Conservation (phyloP, 1,140 invertebrate species). For the Heliconius hewitsoni region DNA sequence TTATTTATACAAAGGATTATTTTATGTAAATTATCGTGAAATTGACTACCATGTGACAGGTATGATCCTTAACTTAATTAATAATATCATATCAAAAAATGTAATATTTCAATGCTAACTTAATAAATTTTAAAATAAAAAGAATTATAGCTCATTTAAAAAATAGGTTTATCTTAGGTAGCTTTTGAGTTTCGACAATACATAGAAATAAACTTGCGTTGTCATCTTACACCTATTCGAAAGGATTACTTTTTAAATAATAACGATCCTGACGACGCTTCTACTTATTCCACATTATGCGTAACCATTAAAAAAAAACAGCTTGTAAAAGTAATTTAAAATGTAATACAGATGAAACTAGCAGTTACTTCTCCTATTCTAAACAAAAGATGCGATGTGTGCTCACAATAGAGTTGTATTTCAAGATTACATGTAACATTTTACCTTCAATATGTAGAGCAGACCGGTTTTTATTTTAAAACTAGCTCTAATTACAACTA, state of each 20-base stretch:
- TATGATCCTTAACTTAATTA: background rate
- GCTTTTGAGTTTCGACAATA: too few relatives aligned
- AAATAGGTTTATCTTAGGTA: too few relatives aligned
- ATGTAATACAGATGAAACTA: background rate
- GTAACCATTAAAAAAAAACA: background rate
- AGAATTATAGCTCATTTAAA: too few relatives aligned
- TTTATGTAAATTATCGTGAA: background rate
- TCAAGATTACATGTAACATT: constrained; percentile 2
- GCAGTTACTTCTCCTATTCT: background rate
- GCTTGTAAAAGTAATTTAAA: background rate
- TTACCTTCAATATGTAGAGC: constrained; percentile 21
- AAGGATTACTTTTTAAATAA: too few relatives aligned
- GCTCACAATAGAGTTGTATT: constrained; percentile 11
- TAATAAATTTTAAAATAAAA: too few relatives aligned
- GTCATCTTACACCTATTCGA: too few relatives aligned
- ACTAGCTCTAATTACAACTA: constrained; percentile 1
- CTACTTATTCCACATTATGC: background rate
- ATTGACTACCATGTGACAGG: background rate
- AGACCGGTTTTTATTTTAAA: constrained; percentile 2
- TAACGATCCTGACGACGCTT: too few relatives aligned
- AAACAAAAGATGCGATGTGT: constrained; percentile 10
- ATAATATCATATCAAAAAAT: background rate
- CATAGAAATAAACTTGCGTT: too few relatives aligned
- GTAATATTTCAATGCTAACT: too few relatives aligned
- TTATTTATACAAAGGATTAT: constrained; percentile 3